Conservation (phyloP, 2,888 invertebrate species). For the Cabera pusaria region DNA sequence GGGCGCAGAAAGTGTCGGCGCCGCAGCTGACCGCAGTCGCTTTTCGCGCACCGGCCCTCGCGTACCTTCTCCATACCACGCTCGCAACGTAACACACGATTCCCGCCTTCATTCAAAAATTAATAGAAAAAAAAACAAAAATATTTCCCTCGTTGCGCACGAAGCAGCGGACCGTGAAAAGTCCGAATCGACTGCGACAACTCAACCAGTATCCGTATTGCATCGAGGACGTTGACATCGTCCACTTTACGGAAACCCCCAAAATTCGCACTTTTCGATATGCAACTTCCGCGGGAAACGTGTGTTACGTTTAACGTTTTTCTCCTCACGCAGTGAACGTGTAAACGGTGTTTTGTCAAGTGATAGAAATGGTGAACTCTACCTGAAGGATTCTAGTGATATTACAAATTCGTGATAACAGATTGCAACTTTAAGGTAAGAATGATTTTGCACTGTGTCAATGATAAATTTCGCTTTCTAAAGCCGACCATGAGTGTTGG, state of each 20-base stretch:
- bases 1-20: constrained; percentile 64
- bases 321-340: constrained; percentile 61
- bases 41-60: constrained; percentile 71
- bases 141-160: constrained; percentile 55
- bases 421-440: constrained; percentile 60
- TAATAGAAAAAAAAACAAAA: constrained; percentile 47
- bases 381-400: constrained; percentile 67
- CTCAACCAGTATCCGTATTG: constrained; percentile 69
- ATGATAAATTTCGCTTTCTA: constrained; percentile 77
- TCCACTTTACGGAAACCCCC: constrained; percentile 49
- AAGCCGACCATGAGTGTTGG: constrained; percentile 78
- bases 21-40: constrained; percentile 75
- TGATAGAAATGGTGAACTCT: constrained; percentile 78
- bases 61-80: constrained; percentile 65
- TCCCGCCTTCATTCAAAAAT: constrained; percentile 72
- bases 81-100: constrained; percentile 68
- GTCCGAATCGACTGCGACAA: constrained; percentile 62
- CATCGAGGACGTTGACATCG: constrained; percentile 74
- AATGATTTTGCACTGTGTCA: constrained; percentile 53
- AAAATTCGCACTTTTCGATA: constrained; percentile 58
- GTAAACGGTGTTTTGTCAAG: constrained; percentile 61
- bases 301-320: constrained; percentile 50
- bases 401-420: constrained; percentile 50
- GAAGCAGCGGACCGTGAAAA: constrained; percentile 67
- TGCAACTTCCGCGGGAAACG: constrained; percentile 66